phyloP scores from a whole-genome alignment of 1,140 invertebrate genomes.

The Dinoponera quadriceps region DNA sequence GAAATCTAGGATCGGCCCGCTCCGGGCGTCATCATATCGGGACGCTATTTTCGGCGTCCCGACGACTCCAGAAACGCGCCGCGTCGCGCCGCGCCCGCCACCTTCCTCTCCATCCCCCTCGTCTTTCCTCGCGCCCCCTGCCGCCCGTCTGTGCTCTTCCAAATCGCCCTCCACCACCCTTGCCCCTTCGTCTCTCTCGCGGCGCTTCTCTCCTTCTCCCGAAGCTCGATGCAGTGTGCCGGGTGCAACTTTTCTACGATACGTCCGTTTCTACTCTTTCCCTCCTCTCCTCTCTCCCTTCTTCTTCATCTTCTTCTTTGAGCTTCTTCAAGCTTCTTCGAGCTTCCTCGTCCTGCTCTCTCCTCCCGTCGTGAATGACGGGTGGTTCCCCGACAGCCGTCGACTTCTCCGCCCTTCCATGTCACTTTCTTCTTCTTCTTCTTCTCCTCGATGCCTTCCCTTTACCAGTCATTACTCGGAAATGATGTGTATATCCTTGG shows the following conservation, averaged over 20 bases:
- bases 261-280: constrained; percentile 56
- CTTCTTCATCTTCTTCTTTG: background rate
- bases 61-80: constrained; percentile 85
- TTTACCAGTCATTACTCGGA: constrained; percentile 44
- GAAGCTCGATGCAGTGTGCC: constrained; percentile 82
- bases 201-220: constrained; percentile 73
- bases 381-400: constrained; percentile 1
- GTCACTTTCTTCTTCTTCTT: background rate
- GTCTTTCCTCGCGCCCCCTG: constrained; percentile 61
- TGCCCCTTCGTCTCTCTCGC: constrained; percentile 79
- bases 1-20: constrained; percentile 84
- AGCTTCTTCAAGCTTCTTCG: constrained; percentile 4
- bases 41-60: constrained; percentile 85
- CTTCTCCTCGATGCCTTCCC: background rate
- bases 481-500: background rate
- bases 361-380: background rate
- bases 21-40: constrained; percentile 85
- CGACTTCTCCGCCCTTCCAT: constrained; percentile 13
- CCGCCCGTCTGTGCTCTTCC: constrained; percentile 76
- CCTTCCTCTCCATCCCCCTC: constrained; percentile 59
- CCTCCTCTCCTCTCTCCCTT: background rate
- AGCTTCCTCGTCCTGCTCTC: constrained; percentile 22
- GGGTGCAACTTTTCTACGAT: constrained; percentile 84
- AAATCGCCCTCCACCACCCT: constrained; percentile 81
- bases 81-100: constrained; percentile 60